Evolutionary conservation across 2,113 vertebrate genomes (phyloP).

Genomic region (Sula dactylatra): DNA sequence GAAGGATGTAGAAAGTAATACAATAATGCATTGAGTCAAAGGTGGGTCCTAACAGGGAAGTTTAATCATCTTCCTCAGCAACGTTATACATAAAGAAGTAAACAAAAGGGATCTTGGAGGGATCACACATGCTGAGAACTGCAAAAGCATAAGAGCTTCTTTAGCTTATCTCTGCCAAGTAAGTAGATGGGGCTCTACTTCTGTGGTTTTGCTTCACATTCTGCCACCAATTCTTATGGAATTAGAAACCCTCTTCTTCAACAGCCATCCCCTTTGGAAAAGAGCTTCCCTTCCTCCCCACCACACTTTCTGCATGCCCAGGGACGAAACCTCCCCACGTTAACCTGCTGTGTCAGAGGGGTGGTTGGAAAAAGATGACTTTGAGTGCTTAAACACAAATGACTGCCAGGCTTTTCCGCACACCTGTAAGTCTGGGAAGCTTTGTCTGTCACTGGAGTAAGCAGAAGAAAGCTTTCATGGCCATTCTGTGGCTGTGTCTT

Average conservation of each 20-base stretch:
- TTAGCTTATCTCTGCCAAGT: background rate
- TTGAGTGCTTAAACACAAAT: background rate
- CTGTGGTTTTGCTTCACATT: background rate
- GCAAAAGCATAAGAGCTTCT: background rate
- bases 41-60: background rate
- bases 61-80: background rate
- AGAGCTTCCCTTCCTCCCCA: background rate
- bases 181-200: background rate
- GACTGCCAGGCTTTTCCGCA: background rate
- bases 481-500: accelerated
- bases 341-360: background rate
- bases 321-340: background rate
- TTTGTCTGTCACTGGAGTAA: background rate
- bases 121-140: background rate
- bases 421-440: background rate
- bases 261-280: background rate
- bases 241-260: background rate
- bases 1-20: background rate
- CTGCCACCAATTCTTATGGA: background rate
- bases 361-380: background rate
- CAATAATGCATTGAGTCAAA: background rate
- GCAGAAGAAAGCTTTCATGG: background rate
- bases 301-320: background rate
- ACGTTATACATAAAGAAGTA: background rate
- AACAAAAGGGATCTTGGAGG: background rate